These are phyloP conservation scores for Hetaerina titia DNA, from an alignment of 2,888 invertebrate genomes.

Conservation along the genomic window DNA sequence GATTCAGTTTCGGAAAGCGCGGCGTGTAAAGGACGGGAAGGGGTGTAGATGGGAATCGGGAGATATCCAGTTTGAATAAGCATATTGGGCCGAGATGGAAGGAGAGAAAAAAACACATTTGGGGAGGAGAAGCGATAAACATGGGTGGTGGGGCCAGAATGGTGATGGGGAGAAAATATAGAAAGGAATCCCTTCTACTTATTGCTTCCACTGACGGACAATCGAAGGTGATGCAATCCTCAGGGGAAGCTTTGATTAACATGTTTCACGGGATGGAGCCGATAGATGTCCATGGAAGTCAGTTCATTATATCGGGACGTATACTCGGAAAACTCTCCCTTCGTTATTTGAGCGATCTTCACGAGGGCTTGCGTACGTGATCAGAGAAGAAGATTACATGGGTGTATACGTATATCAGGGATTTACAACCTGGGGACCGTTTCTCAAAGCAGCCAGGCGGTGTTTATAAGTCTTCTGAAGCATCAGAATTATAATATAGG, in stretches of 20 bases:
- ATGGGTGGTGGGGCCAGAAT: not conserved
- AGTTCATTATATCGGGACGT: not conserved
- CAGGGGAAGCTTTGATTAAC: constrained; percentile 6
- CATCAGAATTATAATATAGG: too few species aligned
- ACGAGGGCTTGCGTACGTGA: not conserved
- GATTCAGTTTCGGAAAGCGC: not conserved
- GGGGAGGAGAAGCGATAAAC: not conserved
- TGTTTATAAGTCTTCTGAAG: too few species aligned
- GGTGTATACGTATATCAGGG: too few species aligned
- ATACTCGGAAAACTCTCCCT: not conserved
- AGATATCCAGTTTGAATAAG: not conserved
- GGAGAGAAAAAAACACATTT: not conserved
- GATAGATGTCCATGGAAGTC: not conserved
- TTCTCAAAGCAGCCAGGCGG: not conserved
- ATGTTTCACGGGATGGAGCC: not conserved
- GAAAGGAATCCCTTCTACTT: not conserved
- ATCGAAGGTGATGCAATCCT: not conserved
- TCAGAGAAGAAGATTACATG: not conserved
- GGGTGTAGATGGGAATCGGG: not conserved
- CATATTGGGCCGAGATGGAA: not conserved
- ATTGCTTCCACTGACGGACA: not conserved
- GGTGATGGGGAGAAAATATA: not conserved
- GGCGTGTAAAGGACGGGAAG: not conserved
- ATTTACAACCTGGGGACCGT: not conserved
- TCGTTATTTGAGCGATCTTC: not conserved